phyloP scores from a whole-genome alignment of 2,888 invertebrate genomes.

The Megamerina dolium region DNA sequence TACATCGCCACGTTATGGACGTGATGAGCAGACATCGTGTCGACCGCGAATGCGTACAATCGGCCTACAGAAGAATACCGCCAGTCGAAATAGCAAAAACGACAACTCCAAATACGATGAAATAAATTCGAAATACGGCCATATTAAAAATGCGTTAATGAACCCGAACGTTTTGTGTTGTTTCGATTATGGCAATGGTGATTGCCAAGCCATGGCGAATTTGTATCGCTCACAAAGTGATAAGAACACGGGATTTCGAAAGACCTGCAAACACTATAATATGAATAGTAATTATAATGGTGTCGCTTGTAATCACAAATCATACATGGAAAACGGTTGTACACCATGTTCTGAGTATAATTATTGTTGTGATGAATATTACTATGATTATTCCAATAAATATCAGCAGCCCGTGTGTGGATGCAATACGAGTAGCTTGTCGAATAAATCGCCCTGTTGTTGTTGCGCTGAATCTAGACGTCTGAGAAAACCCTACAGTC shows the following conservation, averaged over 20 bases:
- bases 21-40: conserved; percentile 14
- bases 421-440: too few relatives aligned
- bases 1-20: conserved; percentile 11
- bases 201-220: conserved; percentile 1
- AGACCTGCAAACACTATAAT: conserved; percentile 10
- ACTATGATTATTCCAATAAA: conserved; percentile 13
- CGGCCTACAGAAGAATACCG: conserved; percentile 16
- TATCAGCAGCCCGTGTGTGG: background rate
- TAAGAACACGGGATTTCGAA: conserved; percentile 5
- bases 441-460: too few relatives aligned
- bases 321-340: conserved; percentile 2
- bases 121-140: background rate
- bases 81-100: conserved; percentile 3
- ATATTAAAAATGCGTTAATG: too few relatives aligned
- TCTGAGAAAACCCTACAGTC: too few relatives aligned
- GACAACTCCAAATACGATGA: background rate
- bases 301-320: conserved; percentile 10
- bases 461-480: too few relatives aligned
- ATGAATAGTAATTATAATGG: conserved; percentile 8
- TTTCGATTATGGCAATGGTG: conserved; percentile 9
- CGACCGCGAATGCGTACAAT: conserved; percentile 21
- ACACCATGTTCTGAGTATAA: conserved; percentile 11
- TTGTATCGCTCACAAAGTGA: conserved; percentile 1
- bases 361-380: conserved; percentile 16
- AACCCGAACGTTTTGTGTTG: too few relatives aligned